Conservation (phyloP, 2,797 vertebrate species). For the Dallia pectoralis region DNA sequence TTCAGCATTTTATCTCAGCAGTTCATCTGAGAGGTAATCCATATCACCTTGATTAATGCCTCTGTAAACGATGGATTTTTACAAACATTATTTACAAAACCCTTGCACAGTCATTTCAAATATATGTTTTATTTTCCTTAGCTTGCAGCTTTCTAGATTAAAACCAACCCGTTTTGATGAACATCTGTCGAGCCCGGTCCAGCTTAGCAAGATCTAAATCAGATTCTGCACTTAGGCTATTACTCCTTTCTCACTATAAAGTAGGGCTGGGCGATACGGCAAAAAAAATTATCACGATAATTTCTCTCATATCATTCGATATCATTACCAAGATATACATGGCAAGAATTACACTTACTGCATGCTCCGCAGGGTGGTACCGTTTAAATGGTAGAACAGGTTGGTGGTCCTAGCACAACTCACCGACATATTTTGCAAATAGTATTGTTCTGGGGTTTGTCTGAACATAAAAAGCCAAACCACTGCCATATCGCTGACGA, state of each 20-base stretch:
- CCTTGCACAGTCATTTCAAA: neutral
- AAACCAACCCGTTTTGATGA: neutral
- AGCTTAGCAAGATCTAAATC: neutral
- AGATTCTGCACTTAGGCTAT: neutral
- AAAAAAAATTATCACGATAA: too few species aligned
- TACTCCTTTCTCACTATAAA: neutral
- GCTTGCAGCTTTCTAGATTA: neutral
- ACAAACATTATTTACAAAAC: neutral
- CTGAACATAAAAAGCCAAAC: too few species aligned
- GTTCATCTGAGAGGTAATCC: conserved; percentile 38
- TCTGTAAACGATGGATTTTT: neutral
- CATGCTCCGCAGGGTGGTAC: too few species aligned
- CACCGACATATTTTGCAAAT: too few species aligned
- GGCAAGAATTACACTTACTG: too few species aligned
- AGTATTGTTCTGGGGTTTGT: too few species aligned
- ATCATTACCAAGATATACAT: too few species aligned
- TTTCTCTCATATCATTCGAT: too few species aligned
- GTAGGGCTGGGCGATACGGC: too few species aligned
- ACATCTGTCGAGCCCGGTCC: neutral
- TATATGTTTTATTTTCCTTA: neutral
- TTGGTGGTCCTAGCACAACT: too few species aligned
- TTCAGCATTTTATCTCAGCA: conserved; percentile 31
- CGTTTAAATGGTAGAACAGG: too few species aligned
- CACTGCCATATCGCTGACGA: too few species aligned
- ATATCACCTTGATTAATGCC: conserved; percentile 20